These are phyloP conservation scores for Potorous gilbertii DNA, from an alignment of 2,797 vertebrate species.

Conservation along the genomic window DNA sequence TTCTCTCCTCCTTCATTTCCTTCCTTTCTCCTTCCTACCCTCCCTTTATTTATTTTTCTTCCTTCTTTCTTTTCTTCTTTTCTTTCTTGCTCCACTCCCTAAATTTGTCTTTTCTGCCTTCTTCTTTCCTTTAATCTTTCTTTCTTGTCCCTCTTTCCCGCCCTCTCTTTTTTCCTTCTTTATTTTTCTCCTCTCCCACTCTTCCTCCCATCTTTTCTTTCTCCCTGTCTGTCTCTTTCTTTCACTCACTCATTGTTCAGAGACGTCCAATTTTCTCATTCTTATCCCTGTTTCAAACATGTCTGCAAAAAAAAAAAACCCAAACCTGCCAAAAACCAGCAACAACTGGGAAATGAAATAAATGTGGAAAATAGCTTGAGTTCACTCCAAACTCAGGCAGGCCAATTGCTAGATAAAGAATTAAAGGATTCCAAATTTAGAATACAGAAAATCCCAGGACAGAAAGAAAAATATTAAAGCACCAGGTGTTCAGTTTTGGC, in stretches of 20 bases:
- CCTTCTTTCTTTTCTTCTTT: too few relatives aligned
- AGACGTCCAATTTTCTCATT: background rate
- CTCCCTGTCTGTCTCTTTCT: background rate
- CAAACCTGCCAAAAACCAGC: background rate
- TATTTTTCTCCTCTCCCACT: too few relatives aligned
- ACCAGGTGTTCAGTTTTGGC: background rate
- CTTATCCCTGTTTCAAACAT: background rate
- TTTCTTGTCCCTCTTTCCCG: background rate
- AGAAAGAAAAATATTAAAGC: background rate
- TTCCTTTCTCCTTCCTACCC: background rate
- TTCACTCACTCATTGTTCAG: background rate
- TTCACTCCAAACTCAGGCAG: background rate
- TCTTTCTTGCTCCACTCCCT: too few relatives aligned
- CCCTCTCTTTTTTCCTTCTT: too few relatives aligned
- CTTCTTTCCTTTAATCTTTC: too few relatives aligned
- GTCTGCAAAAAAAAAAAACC: background rate
- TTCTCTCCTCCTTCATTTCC: background rate
- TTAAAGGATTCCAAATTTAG: background rate
- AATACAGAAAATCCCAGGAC: background rate
- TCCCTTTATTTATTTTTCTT: too few relatives aligned
- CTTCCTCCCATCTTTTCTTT: background rate
- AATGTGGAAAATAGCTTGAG: background rate
- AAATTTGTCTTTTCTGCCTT: background rate
- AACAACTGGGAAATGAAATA: background rate
- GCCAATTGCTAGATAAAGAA: background rate